Evolutionary conservation across 1,140 invertebrate species (phyloP).

Genomic region (Maconellicoccus hirsutus): DNA sequence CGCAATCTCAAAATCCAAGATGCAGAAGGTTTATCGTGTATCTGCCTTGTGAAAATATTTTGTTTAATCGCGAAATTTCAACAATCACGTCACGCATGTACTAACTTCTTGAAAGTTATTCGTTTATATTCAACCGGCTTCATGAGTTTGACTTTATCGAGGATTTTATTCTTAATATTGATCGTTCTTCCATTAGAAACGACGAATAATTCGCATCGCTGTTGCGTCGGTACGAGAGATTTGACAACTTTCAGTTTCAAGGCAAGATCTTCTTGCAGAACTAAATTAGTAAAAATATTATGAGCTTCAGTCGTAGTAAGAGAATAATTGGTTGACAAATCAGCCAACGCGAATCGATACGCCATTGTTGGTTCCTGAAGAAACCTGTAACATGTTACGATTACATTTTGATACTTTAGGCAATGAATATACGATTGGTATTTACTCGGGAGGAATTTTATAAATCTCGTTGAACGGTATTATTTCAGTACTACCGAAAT

Average conservation of each 20-base stretch:
- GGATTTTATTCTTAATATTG: not conserved
- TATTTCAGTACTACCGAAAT: conserved; percentile 61
- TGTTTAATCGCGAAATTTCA: no score
- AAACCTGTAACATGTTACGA: not conserved
- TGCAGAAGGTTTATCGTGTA: not conserved
- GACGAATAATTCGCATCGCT: not conserved
- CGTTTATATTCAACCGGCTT: not conserved
- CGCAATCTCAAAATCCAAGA: not conserved
- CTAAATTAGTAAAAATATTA: not conserved
- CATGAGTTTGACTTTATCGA: conserved; percentile 15
- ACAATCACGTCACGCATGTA: no score
- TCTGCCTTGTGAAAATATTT: no score
- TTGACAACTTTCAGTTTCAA: not conserved
- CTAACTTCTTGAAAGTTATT: not conserved
- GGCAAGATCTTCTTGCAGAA: not conserved
- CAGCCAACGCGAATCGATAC: not conserved
- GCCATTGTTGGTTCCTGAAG: not conserved
- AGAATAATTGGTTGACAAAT: not conserved
- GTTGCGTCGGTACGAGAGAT: not conserved
- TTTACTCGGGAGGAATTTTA: conserved; percentile 54
- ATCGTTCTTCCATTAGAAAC: not conserved
- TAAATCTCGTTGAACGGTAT: conserved; percentile 53
- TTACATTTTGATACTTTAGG: not conserved
- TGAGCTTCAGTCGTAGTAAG: not conserved
- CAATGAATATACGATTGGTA: not conserved